These are phyloP conservation scores for Rhineura floridana DNA, from an alignment of 2,113 vertebrate species.

Conservation along the genomic window DNA sequence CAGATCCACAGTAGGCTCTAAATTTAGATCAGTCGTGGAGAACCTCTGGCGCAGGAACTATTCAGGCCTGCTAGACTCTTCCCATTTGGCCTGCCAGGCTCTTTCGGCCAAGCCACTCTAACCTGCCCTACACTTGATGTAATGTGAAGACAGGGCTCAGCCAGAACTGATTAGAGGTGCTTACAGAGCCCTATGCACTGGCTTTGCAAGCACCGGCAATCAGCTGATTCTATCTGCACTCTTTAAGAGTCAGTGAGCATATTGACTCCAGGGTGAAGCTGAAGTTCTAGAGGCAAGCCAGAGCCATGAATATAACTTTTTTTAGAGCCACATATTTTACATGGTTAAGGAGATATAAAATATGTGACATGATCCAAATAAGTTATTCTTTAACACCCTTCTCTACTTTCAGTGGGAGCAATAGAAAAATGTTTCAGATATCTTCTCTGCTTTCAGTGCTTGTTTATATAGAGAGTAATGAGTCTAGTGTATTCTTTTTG, in stretches of 20 bases:
- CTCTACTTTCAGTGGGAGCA: neutral
- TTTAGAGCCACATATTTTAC: neutral
- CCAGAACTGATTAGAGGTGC: too few relatives aligned
- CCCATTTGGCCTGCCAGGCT: too few relatives aligned
- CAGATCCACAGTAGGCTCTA: neutral
- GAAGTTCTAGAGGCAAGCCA: neutral
- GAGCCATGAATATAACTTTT: neutral
- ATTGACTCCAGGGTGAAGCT: neutral
- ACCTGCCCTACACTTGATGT: too few relatives aligned
- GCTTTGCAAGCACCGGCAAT: too few relatives aligned
- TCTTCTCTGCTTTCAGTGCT: neutral
- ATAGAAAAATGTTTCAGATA: neutral
- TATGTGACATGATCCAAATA: neutral
- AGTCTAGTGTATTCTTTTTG: too few relatives aligned
- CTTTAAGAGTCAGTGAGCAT: neutral
- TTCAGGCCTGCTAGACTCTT: too few relatives aligned
- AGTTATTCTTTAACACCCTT: neutral
- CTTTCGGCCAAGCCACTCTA: too few relatives aligned
- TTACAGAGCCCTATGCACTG: too few relatives aligned
- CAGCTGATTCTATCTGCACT: too few relatives aligned
- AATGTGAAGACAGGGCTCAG: too few relatives aligned
- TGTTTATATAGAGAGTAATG: neutral
- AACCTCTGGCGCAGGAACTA: too few relatives aligned
- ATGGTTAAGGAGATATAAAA: neutral
- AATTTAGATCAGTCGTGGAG: too few relatives aligned